These are phyloP conservation scores for Drosophila paranaensis DNA, from an alignment of 2,888 invertebrate genomes.

Conservation along the genomic window DNA sequence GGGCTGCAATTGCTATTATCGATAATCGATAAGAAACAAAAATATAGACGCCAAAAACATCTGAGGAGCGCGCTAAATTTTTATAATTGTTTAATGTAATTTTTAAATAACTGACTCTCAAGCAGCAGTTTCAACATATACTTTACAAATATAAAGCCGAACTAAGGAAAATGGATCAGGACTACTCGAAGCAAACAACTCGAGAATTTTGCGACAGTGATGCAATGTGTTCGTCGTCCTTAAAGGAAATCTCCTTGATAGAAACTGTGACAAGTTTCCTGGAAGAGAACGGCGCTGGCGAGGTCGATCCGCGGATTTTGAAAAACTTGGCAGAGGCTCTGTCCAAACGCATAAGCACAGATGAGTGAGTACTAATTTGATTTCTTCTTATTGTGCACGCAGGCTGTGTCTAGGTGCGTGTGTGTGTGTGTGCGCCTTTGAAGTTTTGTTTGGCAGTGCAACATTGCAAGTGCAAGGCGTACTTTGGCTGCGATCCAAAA, in stretches of 20 bases:
- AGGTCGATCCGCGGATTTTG: slow-evolving; percentile 71
- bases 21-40: slow-evolving; percentile 28
- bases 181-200: slow-evolving; percentile 60
- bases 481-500: slow-evolving; percentile 59
- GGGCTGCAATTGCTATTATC: slow-evolving; percentile 23
- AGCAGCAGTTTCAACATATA: background rate
- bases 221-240: slow-evolving; percentile 61
- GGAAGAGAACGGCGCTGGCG: slow-evolving; percentile 76
- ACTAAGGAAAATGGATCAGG: slow-evolving; percentile 51
- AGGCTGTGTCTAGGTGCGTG: background rate
- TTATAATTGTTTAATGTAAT: slow-evolving; percentile 49
- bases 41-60: slow-evolving; percentile 71
- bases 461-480: slow-evolving; percentile 50
- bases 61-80: slow-evolving; percentile 66
- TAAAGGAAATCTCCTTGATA: slow-evolving; percentile 73
- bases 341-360: slow-evolving; percentile 67
- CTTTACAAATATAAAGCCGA: background rate
- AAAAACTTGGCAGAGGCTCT: slow-evolving; percentile 76
- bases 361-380: slow-evolving; percentile 68
- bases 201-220: slow-evolving; percentile 54
- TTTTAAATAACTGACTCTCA: background rate
- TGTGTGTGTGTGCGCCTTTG: slow-evolving; percentile 23
- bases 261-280: slow-evolving; percentile 80
- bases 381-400: slow-evolving; percentile 30
- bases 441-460: slow-evolving; percentile 53